A percentile compares a stretch with the other conserved stretches of the same genome.
Evolutionary conservation across 53 echinoderm and acorn worm genomes (phyloP).

Genomic region (Patiria pectinifera): DNA sequence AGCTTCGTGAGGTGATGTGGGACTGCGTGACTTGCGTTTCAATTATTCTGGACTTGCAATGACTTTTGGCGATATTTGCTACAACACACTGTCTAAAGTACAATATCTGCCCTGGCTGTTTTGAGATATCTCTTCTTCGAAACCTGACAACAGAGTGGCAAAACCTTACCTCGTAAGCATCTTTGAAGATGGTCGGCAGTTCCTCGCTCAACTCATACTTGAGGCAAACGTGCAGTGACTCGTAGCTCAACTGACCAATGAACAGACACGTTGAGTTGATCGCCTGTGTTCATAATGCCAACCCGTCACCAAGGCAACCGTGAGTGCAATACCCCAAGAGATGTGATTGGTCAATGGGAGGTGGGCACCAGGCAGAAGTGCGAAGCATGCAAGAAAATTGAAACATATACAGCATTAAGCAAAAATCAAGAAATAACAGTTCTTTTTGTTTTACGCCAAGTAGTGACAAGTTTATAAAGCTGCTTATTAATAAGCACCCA

Average conservation of each 20-base stretch:
- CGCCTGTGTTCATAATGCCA: slow-evolving; percentile 29
- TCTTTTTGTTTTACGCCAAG: too few relatives aligned
- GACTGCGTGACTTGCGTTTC: too few relatives aligned
- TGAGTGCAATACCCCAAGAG: background rate
- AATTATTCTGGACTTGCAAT: too few relatives aligned
- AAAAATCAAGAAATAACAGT: too few relatives aligned
- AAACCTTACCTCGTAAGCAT: slow-evolving; percentile 66
- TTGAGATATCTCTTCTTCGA: too few relatives aligned
- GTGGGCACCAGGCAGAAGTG: background rate
- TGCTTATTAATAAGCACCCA: too few relatives aligned
- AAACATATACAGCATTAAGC: background rate
- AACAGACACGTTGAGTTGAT: slow-evolving; percentile 80
- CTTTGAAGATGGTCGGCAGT: slow-evolving; percentile 60
- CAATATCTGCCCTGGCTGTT: too few relatives aligned
- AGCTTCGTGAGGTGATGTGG: too few relatives aligned
- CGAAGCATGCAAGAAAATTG: background rate
- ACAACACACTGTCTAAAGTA: too few relatives aligned
- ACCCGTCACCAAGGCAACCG: slow-evolving; percentile 10
- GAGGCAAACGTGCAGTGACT: slow-evolving; percentile 68
- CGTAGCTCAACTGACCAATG: slow-evolving; percentile 71
- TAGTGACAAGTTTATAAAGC: too few relatives aligned
- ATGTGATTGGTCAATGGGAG: background rate
- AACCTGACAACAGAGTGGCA: background rate
- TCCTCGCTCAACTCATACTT: slow-evolving; percentile 59
- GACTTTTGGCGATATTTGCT: too few relatives aligned